Evolutionary conservation across 2,113 vertebrate species (phyloP).

Genomic region (Myotis brandtii): DNA sequence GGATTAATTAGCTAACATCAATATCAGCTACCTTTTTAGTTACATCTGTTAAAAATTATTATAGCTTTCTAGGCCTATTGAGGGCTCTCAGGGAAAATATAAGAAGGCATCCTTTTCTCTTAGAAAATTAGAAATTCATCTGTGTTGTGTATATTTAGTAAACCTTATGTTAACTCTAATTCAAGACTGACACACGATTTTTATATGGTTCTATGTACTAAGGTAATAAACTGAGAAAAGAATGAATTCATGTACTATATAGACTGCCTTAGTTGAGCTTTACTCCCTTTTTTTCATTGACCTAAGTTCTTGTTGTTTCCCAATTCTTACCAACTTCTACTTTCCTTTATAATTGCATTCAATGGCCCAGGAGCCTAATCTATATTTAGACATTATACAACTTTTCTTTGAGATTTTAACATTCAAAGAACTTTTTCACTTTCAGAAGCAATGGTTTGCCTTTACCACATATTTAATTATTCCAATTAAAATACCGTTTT

Average conservation of each 20-base stretch:
- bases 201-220: background rate
- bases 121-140: background rate
- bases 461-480: background rate
- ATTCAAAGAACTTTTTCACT: background rate
- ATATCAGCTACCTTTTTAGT: background rate
- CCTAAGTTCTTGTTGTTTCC: background rate
- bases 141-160: background rate
- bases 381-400: background rate
- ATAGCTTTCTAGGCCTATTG: background rate
- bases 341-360: background rate
- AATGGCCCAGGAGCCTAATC: background rate
- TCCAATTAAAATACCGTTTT: background rate
- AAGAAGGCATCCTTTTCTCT: background rate
- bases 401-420: background rate
- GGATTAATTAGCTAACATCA: background rate
- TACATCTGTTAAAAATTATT: background rate
- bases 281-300: background rate
- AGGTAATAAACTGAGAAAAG: background rate
- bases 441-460: constrained; percentile 29
- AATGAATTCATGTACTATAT: background rate
- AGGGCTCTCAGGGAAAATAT: background rate
- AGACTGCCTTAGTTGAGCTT: background rate
- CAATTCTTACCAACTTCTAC: background rate
- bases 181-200: background rate
- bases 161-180: background rate